Percentiles rank a stretch among this genome's conserved stretches.
phyloP scores from a whole-genome alignment of 2,797 vertebrate genomes.

The Amblyopsis hoosieri region DNA sequence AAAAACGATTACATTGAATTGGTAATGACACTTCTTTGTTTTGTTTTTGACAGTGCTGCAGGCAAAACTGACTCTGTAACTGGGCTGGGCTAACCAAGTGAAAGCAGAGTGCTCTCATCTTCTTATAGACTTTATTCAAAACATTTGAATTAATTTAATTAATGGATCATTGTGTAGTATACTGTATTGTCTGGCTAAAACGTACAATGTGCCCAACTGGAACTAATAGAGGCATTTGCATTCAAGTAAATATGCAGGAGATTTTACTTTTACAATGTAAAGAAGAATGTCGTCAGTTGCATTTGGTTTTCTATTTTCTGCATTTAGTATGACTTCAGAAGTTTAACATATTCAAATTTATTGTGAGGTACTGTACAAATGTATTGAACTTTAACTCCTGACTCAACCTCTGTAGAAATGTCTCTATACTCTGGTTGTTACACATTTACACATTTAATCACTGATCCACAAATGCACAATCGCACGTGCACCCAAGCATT shows the following conservation, averaged over 20 bases:
- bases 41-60: conserved; percentile 72
- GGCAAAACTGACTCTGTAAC: conserved; percentile 35
- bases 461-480: conserved; percentile 15
- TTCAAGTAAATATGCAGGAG: too few species aligned
- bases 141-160: conserved; percentile 8
- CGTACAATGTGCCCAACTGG: too few species aligned
- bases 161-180: conserved; percentile 1
- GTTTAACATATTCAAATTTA: not conserved
- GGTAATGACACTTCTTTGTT: not conserved
- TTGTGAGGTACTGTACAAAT: conserved; percentile 4
- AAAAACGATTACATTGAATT: too few species aligned
- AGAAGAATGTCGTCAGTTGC: not conserved
- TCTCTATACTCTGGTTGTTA: conserved; percentile 65
- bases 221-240: too few species aligned
- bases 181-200: too few species aligned
- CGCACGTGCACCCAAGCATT: conserved; percentile 9
- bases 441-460: conserved; percentile 69
- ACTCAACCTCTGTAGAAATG: conserved; percentile 39
- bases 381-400: conserved; percentile 60
- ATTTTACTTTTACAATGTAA: too few species aligned
- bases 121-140: not conserved
- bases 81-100: not conserved
- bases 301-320: not conserved
- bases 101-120: not conserved
- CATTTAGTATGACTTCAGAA: too few species aligned